These are phyloP conservation scores for Macrocentrus cingulum DNA, from an alignment of 1,140 invertebrate genomes.

Conservation along the genomic window DNA sequence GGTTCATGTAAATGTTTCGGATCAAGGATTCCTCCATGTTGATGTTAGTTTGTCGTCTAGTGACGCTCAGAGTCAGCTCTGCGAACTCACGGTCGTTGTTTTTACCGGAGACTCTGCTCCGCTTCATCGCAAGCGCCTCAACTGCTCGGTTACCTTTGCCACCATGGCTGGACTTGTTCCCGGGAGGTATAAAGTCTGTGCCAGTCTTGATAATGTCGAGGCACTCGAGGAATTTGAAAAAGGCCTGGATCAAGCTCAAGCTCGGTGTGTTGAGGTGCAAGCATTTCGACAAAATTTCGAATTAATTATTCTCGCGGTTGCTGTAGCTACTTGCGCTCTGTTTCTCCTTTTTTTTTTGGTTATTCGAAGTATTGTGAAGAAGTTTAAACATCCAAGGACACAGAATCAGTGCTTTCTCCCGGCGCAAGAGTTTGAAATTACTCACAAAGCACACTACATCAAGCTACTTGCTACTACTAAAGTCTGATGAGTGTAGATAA, in stretches of 20 bases:
- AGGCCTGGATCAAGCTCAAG: slow-evolving; percentile 16
- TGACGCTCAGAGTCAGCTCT: too few species aligned
- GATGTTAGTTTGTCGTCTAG: slow-evolving; percentile 37
- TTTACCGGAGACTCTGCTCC: slow-evolving; percentile 42
- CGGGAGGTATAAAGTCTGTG: slow-evolving; percentile 52
- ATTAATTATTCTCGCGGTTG: slow-evolving; percentile 43
- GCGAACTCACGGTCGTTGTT: slow-evolving; percentile 42
- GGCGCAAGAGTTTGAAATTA: slow-evolving; percentile 56
- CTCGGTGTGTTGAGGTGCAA: slow-evolving; percentile 49
- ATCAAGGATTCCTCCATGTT: slow-evolving; percentile 42
- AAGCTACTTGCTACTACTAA: slow-evolving; percentile 62
- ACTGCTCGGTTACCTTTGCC: slow-evolving; percentile 41
- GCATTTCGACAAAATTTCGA: slow-evolving; percentile 41
- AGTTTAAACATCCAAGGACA: slow-evolving; percentile 39
- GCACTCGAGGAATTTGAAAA: slow-evolving; percentile 24
- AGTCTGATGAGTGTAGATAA: slow-evolving; percentile 42
- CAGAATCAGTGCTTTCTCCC: slow-evolving; percentile 56
- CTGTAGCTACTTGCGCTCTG: slow-evolving; percentile 37
- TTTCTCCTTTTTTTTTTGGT: slow-evolving; percentile 35
- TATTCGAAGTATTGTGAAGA: slow-evolving; percentile 40
- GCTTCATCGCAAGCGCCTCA: slow-evolving; percentile 42
- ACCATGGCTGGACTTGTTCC: slow-evolving; percentile 44
- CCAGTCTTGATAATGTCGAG: slow-evolving; percentile 39
- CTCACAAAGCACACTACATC: slow-evolving; percentile 60
- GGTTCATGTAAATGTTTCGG: slow-evolving; percentile 47